Conservation (phyloP, 1,140 invertebrate species). For the Bicyclus anynana region DNA sequence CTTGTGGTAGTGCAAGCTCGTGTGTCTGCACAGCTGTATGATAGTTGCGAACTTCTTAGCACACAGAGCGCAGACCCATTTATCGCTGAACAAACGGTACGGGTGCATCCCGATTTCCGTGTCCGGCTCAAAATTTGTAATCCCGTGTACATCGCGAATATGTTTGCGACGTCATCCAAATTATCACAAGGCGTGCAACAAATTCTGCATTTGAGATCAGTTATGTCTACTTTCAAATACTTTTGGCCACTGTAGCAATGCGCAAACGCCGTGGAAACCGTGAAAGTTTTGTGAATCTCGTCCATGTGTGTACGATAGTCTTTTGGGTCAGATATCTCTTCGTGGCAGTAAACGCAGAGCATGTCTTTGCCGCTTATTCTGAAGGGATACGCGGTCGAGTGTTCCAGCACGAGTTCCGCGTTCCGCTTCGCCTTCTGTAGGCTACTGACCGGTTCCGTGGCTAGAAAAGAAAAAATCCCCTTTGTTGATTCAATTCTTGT, state of each 20-base stretch:
- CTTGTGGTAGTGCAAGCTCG: slow-evolving; percentile 50
- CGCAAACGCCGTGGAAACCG: slow-evolving; percentile 40
- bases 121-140: slow-evolving; percentile 32
- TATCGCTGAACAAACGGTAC: slow-evolving; percentile 48
- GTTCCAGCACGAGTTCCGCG: slow-evolving; percentile 58
- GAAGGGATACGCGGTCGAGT: slow-evolving; percentile 62
- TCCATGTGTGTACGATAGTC: slow-evolving; percentile 44
- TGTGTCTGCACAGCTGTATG: slow-evolving; percentile 50
- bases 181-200: slow-evolving; percentile 34
- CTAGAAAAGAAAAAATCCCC: slow-evolving; percentile 59
- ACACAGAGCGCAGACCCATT: slow-evolving; percentile 48
- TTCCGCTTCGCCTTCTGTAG: slow-evolving; percentile 50
- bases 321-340: slow-evolving; percentile 38
- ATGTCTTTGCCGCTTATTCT: slow-evolving; percentile 45
- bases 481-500: background rate
- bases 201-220: slow-evolving; percentile 39
- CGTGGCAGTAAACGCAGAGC: slow-evolving; percentile 63
- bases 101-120: slow-evolving; percentile 48
- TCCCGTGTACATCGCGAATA: slow-evolving; percentile 31
- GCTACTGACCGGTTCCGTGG: slow-evolving; percentile 32
- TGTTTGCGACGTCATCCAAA: slow-evolving; percentile 40
- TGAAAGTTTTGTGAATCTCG: slow-evolving; percentile 36
- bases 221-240: slow-evolving; percentile 50
- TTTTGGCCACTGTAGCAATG: slow-evolving; percentile 33
- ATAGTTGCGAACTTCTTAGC: slow-evolving; percentile 45